Conservation (phyloP, 2,797 vertebrate genomes). For the Enteromius fasciolatus region DNA sequence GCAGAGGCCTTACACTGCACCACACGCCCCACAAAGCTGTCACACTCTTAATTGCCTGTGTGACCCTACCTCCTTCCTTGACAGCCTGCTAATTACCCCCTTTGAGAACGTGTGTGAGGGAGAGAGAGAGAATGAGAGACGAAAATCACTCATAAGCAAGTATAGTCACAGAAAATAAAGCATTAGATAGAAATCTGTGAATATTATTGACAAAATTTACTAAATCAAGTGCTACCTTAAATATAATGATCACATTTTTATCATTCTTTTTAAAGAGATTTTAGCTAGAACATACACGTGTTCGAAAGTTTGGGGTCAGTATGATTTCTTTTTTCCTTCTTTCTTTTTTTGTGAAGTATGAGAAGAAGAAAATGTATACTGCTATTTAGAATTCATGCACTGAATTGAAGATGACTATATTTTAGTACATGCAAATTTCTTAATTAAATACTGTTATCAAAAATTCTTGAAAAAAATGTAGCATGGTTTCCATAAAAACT, state of each 20-base stretch:
- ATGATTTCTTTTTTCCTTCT: background rate
- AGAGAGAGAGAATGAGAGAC: constrained; percentile 40
- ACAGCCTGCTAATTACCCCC: constrained; percentile 79
- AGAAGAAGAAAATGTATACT: background rate
- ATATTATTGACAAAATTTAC: background rate
- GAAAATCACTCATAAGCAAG: constrained; percentile 39
- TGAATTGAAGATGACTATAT: background rate
- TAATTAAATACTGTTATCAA: background rate
- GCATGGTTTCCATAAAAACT: background rate
- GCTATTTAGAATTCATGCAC: background rate
- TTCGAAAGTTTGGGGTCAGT: background rate
- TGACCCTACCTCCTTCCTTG: constrained; percentile 70
- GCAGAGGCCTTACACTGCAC: constrained; percentile 64
- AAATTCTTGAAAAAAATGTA: background rate
- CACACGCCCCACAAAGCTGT: constrained; percentile 70
- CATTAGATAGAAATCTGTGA: background rate
- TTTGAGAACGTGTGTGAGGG: constrained; percentile 26
- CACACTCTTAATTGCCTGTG: constrained; percentile 81
- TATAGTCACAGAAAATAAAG: constrained; percentile 32
- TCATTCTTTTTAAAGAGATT: background rate
- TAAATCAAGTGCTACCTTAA: background rate
- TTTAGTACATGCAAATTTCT: background rate
- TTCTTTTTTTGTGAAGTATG: background rate
- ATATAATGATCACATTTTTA: background rate
- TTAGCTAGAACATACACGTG: background rate